Conservation (phyloP, 2,888 invertebrate genomes). For the Esperia sulphurella region DNA sequence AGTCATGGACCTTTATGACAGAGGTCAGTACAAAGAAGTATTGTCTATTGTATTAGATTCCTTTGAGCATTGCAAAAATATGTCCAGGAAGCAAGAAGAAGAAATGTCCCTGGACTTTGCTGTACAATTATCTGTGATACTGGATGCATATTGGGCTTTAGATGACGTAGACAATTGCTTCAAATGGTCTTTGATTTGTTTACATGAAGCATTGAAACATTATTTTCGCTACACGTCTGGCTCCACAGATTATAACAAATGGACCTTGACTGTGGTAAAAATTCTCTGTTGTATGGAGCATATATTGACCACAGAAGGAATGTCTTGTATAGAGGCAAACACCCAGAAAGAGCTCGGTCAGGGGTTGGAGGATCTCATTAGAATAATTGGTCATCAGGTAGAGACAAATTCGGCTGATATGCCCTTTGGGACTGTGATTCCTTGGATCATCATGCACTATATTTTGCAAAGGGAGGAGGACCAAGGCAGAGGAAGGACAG, state of each 20-base stretch:
- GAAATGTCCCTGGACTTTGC: conserved; percentile 77
- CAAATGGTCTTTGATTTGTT: conserved; percentile 87
- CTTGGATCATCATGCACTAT: conserved; percentile 92
- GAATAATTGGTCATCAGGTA: conserved; percentile 88
- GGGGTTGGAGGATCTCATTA: conserved; percentile 86
- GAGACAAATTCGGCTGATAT: conserved; percentile 84
- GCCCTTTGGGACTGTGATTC: conserved; percentile 85
- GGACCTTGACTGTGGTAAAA: conserved; percentile 67
- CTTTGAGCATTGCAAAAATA: conserved; percentile 76
- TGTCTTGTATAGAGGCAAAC: conserved; percentile 72
- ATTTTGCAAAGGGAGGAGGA: conserved; percentile 87
- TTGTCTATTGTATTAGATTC: conserved; percentile 83
- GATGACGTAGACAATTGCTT: conserved; percentile 82
- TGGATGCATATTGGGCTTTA: conserved; percentile 83
- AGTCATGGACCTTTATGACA: conserved; percentile 83
- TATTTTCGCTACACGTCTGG: conserved; percentile 74
- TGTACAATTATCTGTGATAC: conserved; percentile 79
- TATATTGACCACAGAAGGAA: conserved; percentile 60
- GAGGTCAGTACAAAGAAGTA: conserved; percentile 82
- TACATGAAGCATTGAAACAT: conserved; percentile 85
- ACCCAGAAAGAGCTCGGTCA: conserved; percentile 81
- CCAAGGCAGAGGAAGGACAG: conserved; percentile 77
- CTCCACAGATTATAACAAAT: conserved; percentile 63
- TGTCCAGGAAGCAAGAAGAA: conserved; percentile 61
- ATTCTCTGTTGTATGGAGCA: conserved; percentile 68